A percentile compares a stretch with the other conserved stretches of the same genome.
phyloP scores from a whole-genome alignment of 2,888 invertebrate genomes.

The Rhorus exstirpatorius region DNA sequence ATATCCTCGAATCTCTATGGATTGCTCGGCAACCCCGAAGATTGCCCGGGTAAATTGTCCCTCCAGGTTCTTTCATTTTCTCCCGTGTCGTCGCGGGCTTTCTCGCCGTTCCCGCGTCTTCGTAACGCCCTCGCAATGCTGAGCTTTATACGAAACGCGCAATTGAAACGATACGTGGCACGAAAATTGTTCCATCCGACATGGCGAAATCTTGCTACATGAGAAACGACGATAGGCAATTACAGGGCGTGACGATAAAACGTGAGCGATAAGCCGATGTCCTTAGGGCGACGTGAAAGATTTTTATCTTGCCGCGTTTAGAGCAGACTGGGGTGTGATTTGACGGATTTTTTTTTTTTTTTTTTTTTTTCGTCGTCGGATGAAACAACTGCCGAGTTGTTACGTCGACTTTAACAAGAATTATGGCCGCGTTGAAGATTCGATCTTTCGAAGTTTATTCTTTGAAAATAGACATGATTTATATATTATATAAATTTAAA shows the following conservation, averaged over 20 bases:
- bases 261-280: conserved; percentile 1
- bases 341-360: too few species aligned
- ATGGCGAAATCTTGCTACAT: not conserved
- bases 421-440: too few species aligned
- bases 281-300: not conserved
- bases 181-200: conserved; percentile 25
- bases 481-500: too few species aligned
- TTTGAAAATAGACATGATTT: too few species aligned
- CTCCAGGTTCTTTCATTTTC: conserved; percentile 23
- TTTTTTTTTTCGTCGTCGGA: too few species aligned
- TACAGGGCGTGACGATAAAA: conserved; percentile 28
- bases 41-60: conserved; percentile 56
- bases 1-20: conserved; percentile 32
- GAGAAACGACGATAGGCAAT: conserved; percentile 27
- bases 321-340: too few species aligned
- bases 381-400: too few species aligned
- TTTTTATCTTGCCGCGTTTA: too few species aligned
- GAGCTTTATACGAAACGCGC: conserved; percentile 51
- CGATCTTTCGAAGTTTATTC: too few species aligned
- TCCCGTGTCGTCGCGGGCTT: not conserved
- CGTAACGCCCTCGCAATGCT: not conserved
- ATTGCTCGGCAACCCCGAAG: conserved; percentile 35
- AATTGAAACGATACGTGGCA: conserved; percentile 33
- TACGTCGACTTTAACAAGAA: too few species aligned
- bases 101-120: not conserved